Percentiles rank a stretch among this genome's conserved stretches.
Evolutionary conservation across 1,140 invertebrate species (phyloP).

Genomic region (Luehdorfia chinensis): DNA sequence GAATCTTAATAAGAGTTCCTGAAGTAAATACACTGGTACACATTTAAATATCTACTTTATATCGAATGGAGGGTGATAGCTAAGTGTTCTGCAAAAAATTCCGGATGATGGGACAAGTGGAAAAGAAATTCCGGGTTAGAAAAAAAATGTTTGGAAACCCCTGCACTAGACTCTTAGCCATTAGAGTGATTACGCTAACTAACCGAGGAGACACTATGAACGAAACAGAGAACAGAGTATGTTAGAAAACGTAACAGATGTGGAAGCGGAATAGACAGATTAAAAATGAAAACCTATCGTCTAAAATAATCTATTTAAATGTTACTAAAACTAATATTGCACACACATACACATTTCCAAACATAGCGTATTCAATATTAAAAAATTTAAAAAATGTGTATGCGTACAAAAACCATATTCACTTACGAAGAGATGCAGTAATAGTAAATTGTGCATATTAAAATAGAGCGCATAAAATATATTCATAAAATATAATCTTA

Average conservation of each 20-base stretch:
- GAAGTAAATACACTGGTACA: too few relatives aligned
- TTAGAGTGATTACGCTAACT: slow-evolving; percentile 71
- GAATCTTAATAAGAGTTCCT: too few relatives aligned
- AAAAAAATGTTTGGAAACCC: too few relatives aligned
- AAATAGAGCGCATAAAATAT: slow-evolving; percentile 69
- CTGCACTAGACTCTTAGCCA: slow-evolving; percentile 58
- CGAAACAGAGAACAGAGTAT: slow-evolving; percentile 48
- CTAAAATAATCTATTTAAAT: slow-evolving; percentile 61
- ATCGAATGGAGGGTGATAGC: too few relatives aligned
- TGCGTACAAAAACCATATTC: slow-evolving; percentile 66
- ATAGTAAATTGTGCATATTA: slow-evolving; percentile 71
- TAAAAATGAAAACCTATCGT: slow-evolving; percentile 36
- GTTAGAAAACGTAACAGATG: slow-evolving; percentile 57
- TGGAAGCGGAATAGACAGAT: slow-evolving; percentile 50
- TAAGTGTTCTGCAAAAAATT: too few relatives aligned
- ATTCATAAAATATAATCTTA: slow-evolving; percentile 73
- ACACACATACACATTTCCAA: slow-evolving; percentile 75
- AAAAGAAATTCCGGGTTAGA: too few relatives aligned
- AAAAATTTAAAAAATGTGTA: slow-evolving; percentile 61
- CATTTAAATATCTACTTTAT: too few relatives aligned
- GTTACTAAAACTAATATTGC: slow-evolving; percentile 72
- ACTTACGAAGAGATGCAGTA: slow-evolving; percentile 66
- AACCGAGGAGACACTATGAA: slow-evolving; percentile 50
- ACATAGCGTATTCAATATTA: slow-evolving; percentile 43
- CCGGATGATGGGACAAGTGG: too few relatives aligned